These are phyloP conservation scores for Dicycla oo DNA, from an alignment of 2,888 invertebrate genomes.

Conservation along the genomic window DNA sequence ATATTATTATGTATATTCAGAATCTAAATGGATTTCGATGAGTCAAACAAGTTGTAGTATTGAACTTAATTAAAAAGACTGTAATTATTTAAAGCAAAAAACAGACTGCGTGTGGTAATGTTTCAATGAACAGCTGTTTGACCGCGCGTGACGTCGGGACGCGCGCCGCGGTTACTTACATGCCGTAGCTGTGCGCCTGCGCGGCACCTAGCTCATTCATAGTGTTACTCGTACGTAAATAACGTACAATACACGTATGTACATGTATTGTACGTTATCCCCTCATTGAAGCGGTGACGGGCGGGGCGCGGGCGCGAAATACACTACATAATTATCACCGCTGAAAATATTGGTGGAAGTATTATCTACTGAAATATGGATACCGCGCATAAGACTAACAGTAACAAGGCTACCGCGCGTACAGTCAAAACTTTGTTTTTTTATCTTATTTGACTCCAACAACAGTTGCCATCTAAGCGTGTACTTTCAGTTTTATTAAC, in stretches of 20 bases:
- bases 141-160: too few relatives aligned
- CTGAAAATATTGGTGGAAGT: slow-evolving; percentile 27
- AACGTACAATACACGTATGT: too few relatives aligned
- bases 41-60: not conserved
- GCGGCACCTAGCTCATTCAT: slow-evolving; percentile 33
- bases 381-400: not conserved
- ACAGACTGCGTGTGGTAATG: slow-evolving; percentile 53
- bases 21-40: not conserved
- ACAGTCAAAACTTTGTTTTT: not conserved
- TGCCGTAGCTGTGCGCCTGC: too few relatives aligned
- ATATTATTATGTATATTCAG: too few relatives aligned
- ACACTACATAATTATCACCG: too few relatives aligned
- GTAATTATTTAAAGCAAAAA: not conserved
- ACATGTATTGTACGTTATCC: not conserved
- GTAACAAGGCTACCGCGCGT: not conserved
- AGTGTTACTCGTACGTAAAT: not conserved
- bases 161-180: too few relatives aligned
- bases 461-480: not conserved
- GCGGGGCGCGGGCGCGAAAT: not conserved
- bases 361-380: not conserved
- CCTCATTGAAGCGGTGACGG: not conserved
- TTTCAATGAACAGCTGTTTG: slow-evolving; percentile 42
- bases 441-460: too few relatives aligned
- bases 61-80: not conserved
- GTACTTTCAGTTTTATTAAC: slow-evolving; percentile 18